Base-by-base conservation (phyloP, 2,888 invertebrate species). In the Synergus laeviventris region DNA sequence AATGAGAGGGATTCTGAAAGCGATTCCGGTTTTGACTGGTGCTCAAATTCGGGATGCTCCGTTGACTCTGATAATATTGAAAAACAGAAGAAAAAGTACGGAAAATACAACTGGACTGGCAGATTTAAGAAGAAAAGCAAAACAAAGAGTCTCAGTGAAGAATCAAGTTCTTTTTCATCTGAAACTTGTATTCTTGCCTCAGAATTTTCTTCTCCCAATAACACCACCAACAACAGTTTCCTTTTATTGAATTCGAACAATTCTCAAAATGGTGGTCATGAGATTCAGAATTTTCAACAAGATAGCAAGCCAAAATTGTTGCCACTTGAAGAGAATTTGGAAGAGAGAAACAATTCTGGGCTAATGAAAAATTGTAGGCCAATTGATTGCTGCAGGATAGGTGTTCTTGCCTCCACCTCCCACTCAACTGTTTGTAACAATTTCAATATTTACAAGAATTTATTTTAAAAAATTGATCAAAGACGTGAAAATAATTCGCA, bases 51-150 rank as follows among this genome's bases (percentile, higher is more conserved):
- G 9, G 59, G 38, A 31, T 31, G 31, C 21, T 74, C 74, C 1
- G 14, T 36, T 31, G 31, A 62, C 11, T 64, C 49, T 18, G 49
- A 75, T 64, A 38, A 64, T 16, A 45, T 45, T 49, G 38, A 66
- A 38, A 74, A 83, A 39, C 81, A 82, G 42, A 70, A 62, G 7
- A 87, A 82, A 76, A 85, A 79, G 77, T 84, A 78, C 54, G 66
- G 45, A n/a, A 88, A 85, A 60, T 87, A 87, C 70, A 84, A 84
- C 59, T 89, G 87, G 88, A 84, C 83, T 18, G 89, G 88, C 12
- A 87, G 79, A 45, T 88, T 89, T 73, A 76, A 81, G 74, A 81
- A 81, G 56, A 78, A 77, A 61, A 77, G 75, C 39, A 31, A 18
- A 12, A 59, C 62, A 4, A 24, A 14, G 5, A 31, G 5, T 31